Evolutionary conservation across 2,888 invertebrate species (phyloP).

Genomic region (Willowsia nigromaculata): DNA sequence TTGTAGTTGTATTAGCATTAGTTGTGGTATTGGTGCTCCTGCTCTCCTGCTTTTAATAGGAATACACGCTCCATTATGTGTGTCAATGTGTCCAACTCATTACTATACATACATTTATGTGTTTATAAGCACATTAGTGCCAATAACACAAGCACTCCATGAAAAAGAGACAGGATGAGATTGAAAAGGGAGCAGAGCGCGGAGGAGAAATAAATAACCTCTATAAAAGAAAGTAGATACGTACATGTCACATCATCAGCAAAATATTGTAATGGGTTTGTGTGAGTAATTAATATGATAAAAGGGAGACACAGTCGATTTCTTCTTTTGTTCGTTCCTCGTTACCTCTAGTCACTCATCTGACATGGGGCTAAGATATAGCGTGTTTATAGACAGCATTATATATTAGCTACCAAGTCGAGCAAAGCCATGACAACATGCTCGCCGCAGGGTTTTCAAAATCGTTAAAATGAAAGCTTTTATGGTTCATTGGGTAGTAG

Average conservation of each 20-base stretch:
- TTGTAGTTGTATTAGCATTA: slow-evolving; percentile 10
- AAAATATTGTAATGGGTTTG: not conserved
- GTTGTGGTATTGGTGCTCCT: not conserved
- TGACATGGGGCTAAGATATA: not conserved
- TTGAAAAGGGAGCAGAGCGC: not conserved
- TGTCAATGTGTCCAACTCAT: slow-evolving; percentile 20
- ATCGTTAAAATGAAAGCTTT: not conserved
- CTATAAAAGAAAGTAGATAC: not conserved
- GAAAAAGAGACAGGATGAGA: slow-evolving; percentile 3
- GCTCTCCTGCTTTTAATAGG: not conserved
- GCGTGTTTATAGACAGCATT: not conserved
- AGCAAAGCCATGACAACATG: not conserved
- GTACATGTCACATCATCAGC: not conserved
- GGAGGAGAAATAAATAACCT: not conserved
- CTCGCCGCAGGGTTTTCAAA: not conserved
- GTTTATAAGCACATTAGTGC: not conserved
- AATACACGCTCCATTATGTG: not conserved
- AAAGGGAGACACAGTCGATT: not conserved
- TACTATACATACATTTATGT: not conserved
- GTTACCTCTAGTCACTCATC: not conserved
- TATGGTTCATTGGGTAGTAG: no score
- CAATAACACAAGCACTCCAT: not conserved
- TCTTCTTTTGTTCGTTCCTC: not conserved
- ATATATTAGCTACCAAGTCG: not conserved
- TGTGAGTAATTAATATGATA: slow-evolving; percentile 32